Evolutionary conservation across 2,888 invertebrate species (phyloP).

Genomic region (Parnassius glacialis): DNA sequence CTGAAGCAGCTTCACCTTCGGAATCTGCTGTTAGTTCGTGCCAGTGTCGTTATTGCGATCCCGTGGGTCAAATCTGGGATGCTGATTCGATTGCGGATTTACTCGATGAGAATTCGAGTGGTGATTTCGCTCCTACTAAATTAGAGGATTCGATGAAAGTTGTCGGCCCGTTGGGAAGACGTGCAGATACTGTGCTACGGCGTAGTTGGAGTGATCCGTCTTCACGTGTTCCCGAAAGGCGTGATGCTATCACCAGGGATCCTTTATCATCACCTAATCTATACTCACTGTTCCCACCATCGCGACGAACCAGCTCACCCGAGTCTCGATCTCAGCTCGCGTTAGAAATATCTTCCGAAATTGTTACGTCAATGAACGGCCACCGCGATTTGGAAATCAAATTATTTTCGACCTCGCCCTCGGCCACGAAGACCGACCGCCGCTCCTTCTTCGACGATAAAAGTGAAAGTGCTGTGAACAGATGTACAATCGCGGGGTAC

Average conservation of each 20-base stretch:
- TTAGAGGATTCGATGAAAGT: slow-evolving; percentile 77
- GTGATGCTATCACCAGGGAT: slow-evolving; percentile 58
- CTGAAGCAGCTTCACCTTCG: slow-evolving; percentile 68
- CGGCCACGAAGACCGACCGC: slow-evolving; percentile 68
- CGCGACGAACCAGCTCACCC: slow-evolving; percentile 63
- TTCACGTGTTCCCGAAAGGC: slow-evolving; percentile 67
- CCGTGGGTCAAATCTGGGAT: slow-evolving; percentile 88
- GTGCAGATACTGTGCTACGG: slow-evolving; percentile 70
- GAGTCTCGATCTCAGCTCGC: slow-evolving; percentile 70
- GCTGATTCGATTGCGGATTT: slow-evolving; percentile 81
- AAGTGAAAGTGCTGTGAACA: slow-evolving; percentile 76
- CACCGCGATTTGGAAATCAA: slow-evolving; percentile 90
- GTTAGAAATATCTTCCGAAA: slow-evolving; percentile 88
- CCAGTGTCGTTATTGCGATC: slow-evolving; percentile 89
- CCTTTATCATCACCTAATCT: slow-evolving; percentile 65
- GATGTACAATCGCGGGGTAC: slow-evolving; percentile 60
- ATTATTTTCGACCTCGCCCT: slow-evolving; percentile 85
- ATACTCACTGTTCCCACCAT: slow-evolving; percentile 72
- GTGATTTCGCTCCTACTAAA: slow-evolving; percentile 73
- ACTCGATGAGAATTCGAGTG: slow-evolving; percentile 72
- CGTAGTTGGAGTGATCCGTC: slow-evolving; percentile 85
- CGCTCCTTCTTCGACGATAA: slow-evolving; percentile 74
- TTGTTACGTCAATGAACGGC: slow-evolving; percentile 88
- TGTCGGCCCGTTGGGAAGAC: slow-evolving; percentile 65
- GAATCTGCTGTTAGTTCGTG: slow-evolving; percentile 80